Base-by-base conservation (phyloP, 2,888 invertebrate species). In the Ecdyonurus torrentis region DNA sequence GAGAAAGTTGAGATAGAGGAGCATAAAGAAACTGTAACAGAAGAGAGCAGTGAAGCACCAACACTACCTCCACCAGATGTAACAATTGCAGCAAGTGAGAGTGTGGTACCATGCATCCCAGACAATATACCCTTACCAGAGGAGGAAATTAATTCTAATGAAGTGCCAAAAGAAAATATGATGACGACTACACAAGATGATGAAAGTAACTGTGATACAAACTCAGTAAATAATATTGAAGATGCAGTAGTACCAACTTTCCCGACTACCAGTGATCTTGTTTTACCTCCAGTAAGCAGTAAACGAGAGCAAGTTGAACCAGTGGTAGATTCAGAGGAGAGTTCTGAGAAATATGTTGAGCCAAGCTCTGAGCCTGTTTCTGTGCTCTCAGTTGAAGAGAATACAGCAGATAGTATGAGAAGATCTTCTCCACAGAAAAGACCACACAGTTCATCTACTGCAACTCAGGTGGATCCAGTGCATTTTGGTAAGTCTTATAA, bases 391-490 rank as follows among this genome's bases (percentile, higher is more conserved):
- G 55, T 55, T 62, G 74, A 72, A 62, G 72, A 71, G 65, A 69
- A 69, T 64, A 72, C 73, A 64, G 74, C 75, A 65, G 71, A 72
- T 66, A 78, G 63, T 74, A 52, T 37, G 10, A 24, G 20, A 66
- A 71, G 71, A 68, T 72, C 76, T 52, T 85, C 86, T 37, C 86
- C 86, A 50, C 81, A 82, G 65, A 84, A 85, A 74, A 78, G 87
- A 75, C 87, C 89, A 63, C 81, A 86, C 71, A 89, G 87, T 76
- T 84, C 89, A 67, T 86, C 87, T 52, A 87, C 87, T 59, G 86
- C 87, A 68, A 88, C 88, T 7, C 90, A 90, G 81, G 88, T 89
- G 69, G 90, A 91, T 75, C 85, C 86, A 59, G 86, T 87, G 78
- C 86, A 89, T 77, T 90, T 90, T 71, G 89, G 90, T 90, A 77